Base-by-base conservation (phyloP, 2,888 invertebrate genomes). In the Abrostola tripartita region DNA sequence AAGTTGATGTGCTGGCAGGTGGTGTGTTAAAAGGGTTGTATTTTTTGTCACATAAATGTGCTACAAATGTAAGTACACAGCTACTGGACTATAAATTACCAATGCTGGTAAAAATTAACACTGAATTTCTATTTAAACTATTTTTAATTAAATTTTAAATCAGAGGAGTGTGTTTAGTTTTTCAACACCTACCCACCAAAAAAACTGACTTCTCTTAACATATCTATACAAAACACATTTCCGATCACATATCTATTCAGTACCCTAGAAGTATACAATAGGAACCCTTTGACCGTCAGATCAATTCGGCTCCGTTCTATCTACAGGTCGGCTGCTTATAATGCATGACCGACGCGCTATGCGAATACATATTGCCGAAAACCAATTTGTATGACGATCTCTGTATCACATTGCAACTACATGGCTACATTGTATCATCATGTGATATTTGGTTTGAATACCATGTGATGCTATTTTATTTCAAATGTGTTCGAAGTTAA, bases 261-360 rank as follows among this genome's bases (percentile, higher is more conserved):
- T 51, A 14, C 51, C 52, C 35, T 58, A 61, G 50, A 56, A 53
- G 38, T 51, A 52, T 59, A 64, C 56, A 68, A 69, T 61, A 55
- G 51, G 44, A 57, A 64, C 65, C 71, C 76, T 68, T 74, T 65
- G 73, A 68, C 70, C 68, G 65, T 70, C 72, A 63, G 72, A 44
- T 63, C 58, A 35, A 66, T 53, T 12, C 68, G 74, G 62, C 68
- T 65, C 58, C 68, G 56, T 74, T 69, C 59, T 62, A 51, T 65
- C 42, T 73, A 68, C 73, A 81, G 82, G 81, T 78, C 84, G 79
- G 76, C 75, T 86, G 77, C 82, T 87, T 87, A 81, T 79, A 86
- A 88, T 88, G 88, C 88, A 86, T 86, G 84, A 81, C 77, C 78
- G 74, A 71, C 71, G 73, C 76, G 78, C 79, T 82, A 78, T 78